These are phyloP conservation scores for Ommatoiulus sabulosus DNA, from an alignment of 2,888 invertebrate genomes.

Conservation along the genomic window DNA sequence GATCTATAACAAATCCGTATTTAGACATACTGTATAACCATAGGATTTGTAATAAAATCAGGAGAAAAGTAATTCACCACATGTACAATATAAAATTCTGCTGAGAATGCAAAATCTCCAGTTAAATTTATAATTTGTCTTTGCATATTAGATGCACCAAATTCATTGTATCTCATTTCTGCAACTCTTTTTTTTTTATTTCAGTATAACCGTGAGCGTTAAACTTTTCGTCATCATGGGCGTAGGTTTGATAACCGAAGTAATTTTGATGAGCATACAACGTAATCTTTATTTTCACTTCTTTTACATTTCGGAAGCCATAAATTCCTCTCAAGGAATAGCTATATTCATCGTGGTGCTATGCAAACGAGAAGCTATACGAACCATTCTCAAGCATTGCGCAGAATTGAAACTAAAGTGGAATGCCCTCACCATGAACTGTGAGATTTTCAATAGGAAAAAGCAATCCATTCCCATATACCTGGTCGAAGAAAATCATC, in stretches of 20 bases:
- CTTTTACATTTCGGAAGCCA: background rate
- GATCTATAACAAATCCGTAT: too few species aligned
- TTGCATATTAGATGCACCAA: too few species aligned
- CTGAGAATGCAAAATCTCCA: too few species aligned
- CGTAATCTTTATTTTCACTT: background rate
- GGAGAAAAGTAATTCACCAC: too few species aligned
- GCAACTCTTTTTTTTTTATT: background rate
- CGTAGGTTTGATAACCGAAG: background rate
- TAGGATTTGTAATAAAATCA: too few species aligned
- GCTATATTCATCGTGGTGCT: background rate
- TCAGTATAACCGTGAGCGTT: background rate
- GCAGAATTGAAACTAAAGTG: background rate
- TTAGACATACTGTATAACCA: too few species aligned
- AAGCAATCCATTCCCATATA: background rate
- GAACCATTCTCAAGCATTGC: background rate
- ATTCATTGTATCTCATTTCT: too few species aligned
- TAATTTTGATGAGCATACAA: background rate
- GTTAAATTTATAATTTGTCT: too few species aligned
- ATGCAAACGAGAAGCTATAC: background rate
- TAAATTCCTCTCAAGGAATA: background rate
- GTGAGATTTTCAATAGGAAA: background rate
- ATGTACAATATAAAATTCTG: too few species aligned
- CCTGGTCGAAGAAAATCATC: background rate
- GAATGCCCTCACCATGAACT: background rate
- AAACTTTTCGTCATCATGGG: conserved; percentile 14